Base-by-base conservation (phyloP, 2,888 invertebrate genomes). In the Himalopsyche tibetana region DNA sequence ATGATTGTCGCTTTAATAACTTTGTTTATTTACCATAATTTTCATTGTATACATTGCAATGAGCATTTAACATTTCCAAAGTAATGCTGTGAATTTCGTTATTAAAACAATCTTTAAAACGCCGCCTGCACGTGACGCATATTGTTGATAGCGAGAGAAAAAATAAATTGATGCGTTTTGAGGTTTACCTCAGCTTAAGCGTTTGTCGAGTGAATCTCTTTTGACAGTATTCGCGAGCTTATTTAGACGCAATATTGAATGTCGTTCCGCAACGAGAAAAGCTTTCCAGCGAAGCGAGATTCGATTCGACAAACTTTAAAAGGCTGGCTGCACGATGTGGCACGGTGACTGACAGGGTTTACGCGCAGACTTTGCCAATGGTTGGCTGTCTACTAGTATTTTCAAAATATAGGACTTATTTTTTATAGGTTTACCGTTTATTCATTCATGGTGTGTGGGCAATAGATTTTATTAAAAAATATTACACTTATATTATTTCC, bases 221-320 rank as follows among this genome's bases (percentile, higher is more conserved):
- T 74, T 74, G 74, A 74, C 74, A 74, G 74, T 38, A 74, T 36
- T 74, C 36, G 74, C 74, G 36, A 28, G 19, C 28, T 74, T 74
- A 36, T 74, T 74, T 36, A 38, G 74, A 74, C 74, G 5, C 15
- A 74, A 11, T 74, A 74, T 74, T 74, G 74, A 74, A 74, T 74
- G 15, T 74, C 74, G 38, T 36, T 36, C 38, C 74, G 28, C 38
- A 74, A 38, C 74, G 36, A 74, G 74, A 9, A 74, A 74, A 74
- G 74, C 74, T 36, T 74, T 74, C 38, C 36, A 74, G 38, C 12
- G 74, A 74, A 74, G 74, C 74, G 9, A 74, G 74, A 63, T 36
- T 28, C 74, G 74, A 74, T 74, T 36, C 5, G 28, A 36, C 12
- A 36, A 74, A 36, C 74, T 74, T 74, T 38, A 12, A 28, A 74